A percentile compares a stretch with the other conserved stretches of the same genome.
Conservation (phyloP, 2,888 invertebrate species). For the Dynastes grantii region DNA sequence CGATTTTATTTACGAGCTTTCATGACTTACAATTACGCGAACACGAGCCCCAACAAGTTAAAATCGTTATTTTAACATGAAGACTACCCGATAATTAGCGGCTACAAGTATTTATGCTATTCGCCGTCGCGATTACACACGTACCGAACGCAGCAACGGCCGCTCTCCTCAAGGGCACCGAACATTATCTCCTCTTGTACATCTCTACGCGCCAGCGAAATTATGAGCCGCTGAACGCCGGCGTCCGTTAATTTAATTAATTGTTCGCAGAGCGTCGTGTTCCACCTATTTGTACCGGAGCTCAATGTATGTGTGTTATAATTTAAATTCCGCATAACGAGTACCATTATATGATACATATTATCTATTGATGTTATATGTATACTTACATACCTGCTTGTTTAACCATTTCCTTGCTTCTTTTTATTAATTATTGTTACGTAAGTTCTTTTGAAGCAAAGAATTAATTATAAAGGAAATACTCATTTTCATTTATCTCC, state of each 20-base stretch:
- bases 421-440: too few species aligned
- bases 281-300: too few species aligned
- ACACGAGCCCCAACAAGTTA: neutral
- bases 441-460: too few species aligned
- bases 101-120: slow-evolving; percentile 27
- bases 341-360: too few species aligned
- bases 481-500: too few species aligned
- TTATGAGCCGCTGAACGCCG: slow-evolving; percentile 26
- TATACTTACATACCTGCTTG: too few species aligned
- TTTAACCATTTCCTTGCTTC: too few species aligned
- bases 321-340: slow-evolving; percentile 8
- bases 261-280: slow-evolving; percentile 6
- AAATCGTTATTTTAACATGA: slow-evolving; percentile 22
- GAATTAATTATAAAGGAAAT: too few species aligned
- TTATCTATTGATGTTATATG: neutral
- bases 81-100: slow-evolving; percentile 36
- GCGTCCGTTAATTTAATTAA: slow-evolving; percentile 32
- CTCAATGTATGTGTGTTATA: neutral
- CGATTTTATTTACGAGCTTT: slow-evolving; percentile 13
- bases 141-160: neutral
- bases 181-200: slow-evolving; percentile 31
- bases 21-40: neutral
- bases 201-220: slow-evolving; percentile 1
- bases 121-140: slow-evolving; percentile 14
- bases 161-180: slow-evolving; percentile 17